Evolutionary conservation across 2,113 vertebrate genomes (phyloP), one percentile per base, ranked within the genome.

Genomic region (Parus major): DNA sequence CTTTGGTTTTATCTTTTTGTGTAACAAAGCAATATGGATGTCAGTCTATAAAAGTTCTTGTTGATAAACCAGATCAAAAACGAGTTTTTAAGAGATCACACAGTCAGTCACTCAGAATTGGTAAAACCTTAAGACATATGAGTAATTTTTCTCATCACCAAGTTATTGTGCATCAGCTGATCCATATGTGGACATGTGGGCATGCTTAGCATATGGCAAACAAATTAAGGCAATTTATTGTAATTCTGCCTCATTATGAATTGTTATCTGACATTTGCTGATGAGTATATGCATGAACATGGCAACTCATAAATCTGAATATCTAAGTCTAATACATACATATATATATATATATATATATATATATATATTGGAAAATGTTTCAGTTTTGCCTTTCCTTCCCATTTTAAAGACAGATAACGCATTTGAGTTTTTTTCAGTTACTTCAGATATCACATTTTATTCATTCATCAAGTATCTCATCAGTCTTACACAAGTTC

Each of bases 201-300:
- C 79, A 96, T 7, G 27, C n/a, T 56, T 82, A 82, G 59, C 94
- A 97, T 83, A 93, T 83, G 94, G 82, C 86, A 93, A 94, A 83
- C 10, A 77, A 96, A 93, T 92, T 72, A 80, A 77, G 68, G 80
- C 50, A 90, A 80, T 88, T 82, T 80, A 80, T 35, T 90, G 42
- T 69, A 73, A 82, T 59, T 86, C 66, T 88, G 68, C 55, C 55
- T 77, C 35, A 29, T 69, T 88, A 70, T 71, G 39, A 71, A 50
- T 61, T 92, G 20, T n/a, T 82, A 76, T 76, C 36, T 81, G 52
- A 44, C 65, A 92, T 87, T 90, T 94, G 23, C 66, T 92, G 75
- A 85, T 65, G 53, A 72, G 28, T 65, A 68, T 87, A 79, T 52
- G 29, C 22, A 78, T 41, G n/a, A 84, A 59, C 20, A 56, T 6